Base-by-base conservation (phyloP, 2,888 invertebrate genomes). In the Baronia brevicornis region DNA sequence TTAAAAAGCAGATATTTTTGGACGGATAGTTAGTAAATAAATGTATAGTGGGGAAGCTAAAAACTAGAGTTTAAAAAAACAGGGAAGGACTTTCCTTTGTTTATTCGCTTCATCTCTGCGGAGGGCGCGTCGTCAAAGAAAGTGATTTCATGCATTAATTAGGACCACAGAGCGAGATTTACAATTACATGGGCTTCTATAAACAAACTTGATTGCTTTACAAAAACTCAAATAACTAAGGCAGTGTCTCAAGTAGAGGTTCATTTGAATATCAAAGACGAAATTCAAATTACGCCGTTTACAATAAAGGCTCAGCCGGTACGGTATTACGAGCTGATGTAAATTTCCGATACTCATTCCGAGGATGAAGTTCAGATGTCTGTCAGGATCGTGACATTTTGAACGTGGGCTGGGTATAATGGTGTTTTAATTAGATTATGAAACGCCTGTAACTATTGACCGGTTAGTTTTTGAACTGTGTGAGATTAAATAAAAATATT, bases 181-280 rank as follows among this genome's bases (percentile, higher is more conserved):
- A 80, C 79, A 82, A 80, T 79, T 78, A 82, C 79, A 80, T 66
- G 57, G 64, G 55, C 64, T 70, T 59, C 68, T 75, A 73, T 84
- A 82, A 82, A 82, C 82, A 82, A 82, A 79, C 78, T 82, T 78
- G 82, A 84, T 82, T 80, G 80, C 80, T 80, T 82, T 82, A 84
- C 80, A 84, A 84, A 84, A 84, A 82, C 78, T 80, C 79, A 73
- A 82, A 80, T 84, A 82, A 79, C 80, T 82, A 78, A 80, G 80
- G 77, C 80, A 79, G 67, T 82, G 84, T 84, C 82, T 82, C 79
- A 82, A 84, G 82, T 79, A 75, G 73, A 68, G 74, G 63, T 68
- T 80, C 78, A 84, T 84, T 84, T 82, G 70, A 82, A 84, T 84
- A 80, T 82, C 84, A 84, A 84, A 84, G 84, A 73, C 82, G 64